Evolutionary conservation across 1,140 invertebrate genomes (phyloP).

Genomic region (Drosophila tristis): DNA sequence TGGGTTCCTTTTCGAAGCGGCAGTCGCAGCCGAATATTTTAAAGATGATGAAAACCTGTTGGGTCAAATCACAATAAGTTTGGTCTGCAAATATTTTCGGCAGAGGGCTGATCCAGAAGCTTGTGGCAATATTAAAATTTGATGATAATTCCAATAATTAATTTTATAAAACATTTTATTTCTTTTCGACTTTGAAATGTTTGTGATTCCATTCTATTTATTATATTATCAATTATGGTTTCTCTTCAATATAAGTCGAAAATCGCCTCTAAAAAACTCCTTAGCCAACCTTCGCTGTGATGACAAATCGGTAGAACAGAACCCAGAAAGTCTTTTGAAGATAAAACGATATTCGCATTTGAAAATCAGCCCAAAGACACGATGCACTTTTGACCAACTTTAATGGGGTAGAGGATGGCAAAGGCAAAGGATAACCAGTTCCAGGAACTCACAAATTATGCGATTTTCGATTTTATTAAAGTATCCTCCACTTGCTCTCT

Average conservation of each 20-base stretch:
- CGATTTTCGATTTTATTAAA: slow-evolving; percentile 68
- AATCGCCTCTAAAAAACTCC: background rate
- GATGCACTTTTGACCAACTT: slow-evolving; percentile 50
- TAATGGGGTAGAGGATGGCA: slow-evolving; percentile 36
- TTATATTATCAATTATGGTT: too few species aligned
- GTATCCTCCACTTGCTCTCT: slow-evolving; percentile 44
- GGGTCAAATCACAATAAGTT: slow-evolving; percentile 29
- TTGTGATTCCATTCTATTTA: too few species aligned
- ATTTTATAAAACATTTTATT: too few species aligned
- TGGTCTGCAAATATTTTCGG: background rate
- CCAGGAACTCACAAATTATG: slow-evolving; percentile 70
- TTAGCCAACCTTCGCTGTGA: slow-evolving; percentile 20
- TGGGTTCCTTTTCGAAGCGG: slow-evolving; percentile 20
- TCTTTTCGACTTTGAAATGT: too few species aligned
- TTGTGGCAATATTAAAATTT: background rate
- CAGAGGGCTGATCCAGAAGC: slow-evolving; percentile 7
- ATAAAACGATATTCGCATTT: slow-evolving; percentile 42
- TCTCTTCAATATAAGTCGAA: too few species aligned
- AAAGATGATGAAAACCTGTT: slow-evolving; percentile 51
- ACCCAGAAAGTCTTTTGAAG: slow-evolving; percentile 52
- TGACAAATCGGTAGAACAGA: slow-evolving; percentile 60
- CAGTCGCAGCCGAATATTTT: slow-evolving; percentile 30
- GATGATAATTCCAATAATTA: too few species aligned
- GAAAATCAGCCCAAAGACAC: slow-evolving; percentile 21
- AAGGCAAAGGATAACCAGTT: slow-evolving; percentile 44